phyloP scores from a whole-genome alignment of 2,888 invertebrate species.

The Actias luna region DNA sequence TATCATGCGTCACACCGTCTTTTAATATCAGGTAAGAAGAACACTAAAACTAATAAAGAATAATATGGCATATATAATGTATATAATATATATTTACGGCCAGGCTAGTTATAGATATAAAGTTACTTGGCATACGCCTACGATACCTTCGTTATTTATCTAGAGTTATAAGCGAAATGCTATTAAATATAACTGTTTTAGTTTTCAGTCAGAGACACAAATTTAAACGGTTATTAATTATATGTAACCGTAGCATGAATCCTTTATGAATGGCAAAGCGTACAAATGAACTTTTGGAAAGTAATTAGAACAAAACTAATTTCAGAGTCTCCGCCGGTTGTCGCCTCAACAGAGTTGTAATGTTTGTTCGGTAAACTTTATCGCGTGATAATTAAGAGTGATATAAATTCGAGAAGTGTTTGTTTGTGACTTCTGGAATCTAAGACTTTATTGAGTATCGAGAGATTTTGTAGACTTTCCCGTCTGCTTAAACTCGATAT shows the following conservation, averaged over 20 bases:
- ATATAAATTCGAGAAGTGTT: conserved; percentile 21
- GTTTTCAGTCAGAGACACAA: neutral
- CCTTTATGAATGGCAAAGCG: conserved; percentile 47
- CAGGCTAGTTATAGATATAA: too few species aligned
- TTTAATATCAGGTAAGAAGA: too few species aligned
- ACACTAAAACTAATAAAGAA: too few species aligned
- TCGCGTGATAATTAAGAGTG: conserved; percentile 33
- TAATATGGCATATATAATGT: too few species aligned
- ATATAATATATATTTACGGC: too few species aligned
- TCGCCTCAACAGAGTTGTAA: conserved; percentile 49
- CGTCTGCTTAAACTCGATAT: too few species aligned
- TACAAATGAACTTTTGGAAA: conserved; percentile 52
- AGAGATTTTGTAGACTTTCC: too few species aligned
- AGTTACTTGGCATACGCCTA: too few species aligned
- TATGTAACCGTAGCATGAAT: conserved; percentile 19
- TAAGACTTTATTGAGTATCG: neutral
- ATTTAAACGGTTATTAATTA: neutral
- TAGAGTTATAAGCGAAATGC: conserved; percentile 6
- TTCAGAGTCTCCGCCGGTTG: conserved; percentile 52
- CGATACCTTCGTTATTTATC: too few species aligned
- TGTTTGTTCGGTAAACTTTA: conserved; percentile 44
- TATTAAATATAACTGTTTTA: neutral
- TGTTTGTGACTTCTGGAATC: neutral
- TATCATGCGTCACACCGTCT: too few species aligned
- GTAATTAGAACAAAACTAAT: conserved; percentile 65